Percentiles rank a stretch among this genome's conserved stretches.
Evolutionary conservation across 2,113 vertebrate species (phyloP).

Genomic region (Notarius quadriscutis): DNA sequence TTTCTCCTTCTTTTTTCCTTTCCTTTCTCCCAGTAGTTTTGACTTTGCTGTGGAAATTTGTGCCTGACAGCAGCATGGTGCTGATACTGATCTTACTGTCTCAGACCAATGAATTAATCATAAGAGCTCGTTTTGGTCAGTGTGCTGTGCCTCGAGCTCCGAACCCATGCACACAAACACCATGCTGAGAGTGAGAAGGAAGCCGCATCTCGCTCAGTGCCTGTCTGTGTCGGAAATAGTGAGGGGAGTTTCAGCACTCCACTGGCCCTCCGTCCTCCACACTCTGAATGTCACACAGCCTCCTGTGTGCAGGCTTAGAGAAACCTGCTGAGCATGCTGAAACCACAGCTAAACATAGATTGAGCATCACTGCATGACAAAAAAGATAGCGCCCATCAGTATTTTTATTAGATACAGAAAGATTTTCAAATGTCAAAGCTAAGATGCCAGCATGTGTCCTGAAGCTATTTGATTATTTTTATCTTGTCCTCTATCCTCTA

Average conservation of each 20-base stretch:
- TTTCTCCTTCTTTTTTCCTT: not conserved
- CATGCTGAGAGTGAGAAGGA: not conserved
- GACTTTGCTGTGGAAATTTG: slow-evolving; percentile 30
- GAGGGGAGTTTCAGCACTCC: not conserved
- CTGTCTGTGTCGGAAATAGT: not conserved
- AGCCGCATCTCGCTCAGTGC: not conserved
- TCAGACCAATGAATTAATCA: slow-evolving; percentile 55
- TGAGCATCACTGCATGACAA: not conserved
- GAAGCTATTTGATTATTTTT: not conserved
- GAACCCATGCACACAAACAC: slow-evolving; percentile 36
- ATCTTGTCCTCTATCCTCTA: too few relatives aligned
- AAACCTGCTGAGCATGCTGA: slow-evolving; percentile 42
- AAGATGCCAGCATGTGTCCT: not conserved
- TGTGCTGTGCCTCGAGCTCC: not conserved
- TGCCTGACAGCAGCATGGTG: not conserved
- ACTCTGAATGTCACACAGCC: slow-evolving; percentile 32
- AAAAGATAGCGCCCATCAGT: not conserved
- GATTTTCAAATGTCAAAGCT: not conserved
- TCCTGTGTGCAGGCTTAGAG: slow-evolving; percentile 24
- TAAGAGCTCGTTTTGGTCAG: slow-evolving; percentile 40
- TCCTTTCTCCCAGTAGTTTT: slow-evolving; percentile 1
- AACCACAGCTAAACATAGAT: slow-evolving; percentile 42
- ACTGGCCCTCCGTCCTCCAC: not conserved
- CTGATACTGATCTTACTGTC: slow-evolving; percentile 26
- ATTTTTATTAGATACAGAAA: not conserved